phyloP scores from a whole-genome alignment of 2,797 vertebrate genomes.

The Ambastaia sidthimunki region DNA sequence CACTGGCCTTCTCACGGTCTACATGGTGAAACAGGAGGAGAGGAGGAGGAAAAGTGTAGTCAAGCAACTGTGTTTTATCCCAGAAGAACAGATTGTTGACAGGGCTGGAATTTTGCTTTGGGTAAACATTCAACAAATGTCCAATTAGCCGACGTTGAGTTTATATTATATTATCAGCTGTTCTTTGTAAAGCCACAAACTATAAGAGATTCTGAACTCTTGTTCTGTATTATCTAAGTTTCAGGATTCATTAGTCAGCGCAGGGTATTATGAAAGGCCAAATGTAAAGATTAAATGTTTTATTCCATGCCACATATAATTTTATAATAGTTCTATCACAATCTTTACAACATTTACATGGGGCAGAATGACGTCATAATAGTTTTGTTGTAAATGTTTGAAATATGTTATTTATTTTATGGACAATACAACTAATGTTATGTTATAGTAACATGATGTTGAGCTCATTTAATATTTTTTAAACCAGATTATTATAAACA shows the following conservation, averaged over 20 bases:
- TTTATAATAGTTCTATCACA: not conserved
- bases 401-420: not conserved
- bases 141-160: slow-evolving; percentile 34
- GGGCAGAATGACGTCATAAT: not conserved
- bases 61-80: slow-evolving; percentile 17
- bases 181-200: slow-evolving; percentile 3
- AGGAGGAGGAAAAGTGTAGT: slow-evolving; percentile 37
- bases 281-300: too few species aligned
- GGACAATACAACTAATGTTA: too few species aligned
- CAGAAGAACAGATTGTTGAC: slow-evolving; percentile 35
- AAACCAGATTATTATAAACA: too few species aligned
- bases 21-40: slow-evolving; percentile 36
- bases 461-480: too few species aligned
- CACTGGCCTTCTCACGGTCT: slow-evolving; percentile 15
- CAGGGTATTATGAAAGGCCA: not conserved
- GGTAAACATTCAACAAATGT: slow-evolving; percentile 43
- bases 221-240: slow-evolving; percentile 3
- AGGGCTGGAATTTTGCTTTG: slow-evolving; percentile 27
- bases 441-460: too few species aligned
- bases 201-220: not conserved
- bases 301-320: not conserved
- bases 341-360: too few species aligned
- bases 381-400: not conserved
- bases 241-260: not conserved
- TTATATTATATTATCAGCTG: slow-evolving; percentile 1